These are phyloP conservation scores for Stegana nigrithorax DNA, from an alignment of 2,888 invertebrate genomes.

Conservation along the genomic window DNA sequence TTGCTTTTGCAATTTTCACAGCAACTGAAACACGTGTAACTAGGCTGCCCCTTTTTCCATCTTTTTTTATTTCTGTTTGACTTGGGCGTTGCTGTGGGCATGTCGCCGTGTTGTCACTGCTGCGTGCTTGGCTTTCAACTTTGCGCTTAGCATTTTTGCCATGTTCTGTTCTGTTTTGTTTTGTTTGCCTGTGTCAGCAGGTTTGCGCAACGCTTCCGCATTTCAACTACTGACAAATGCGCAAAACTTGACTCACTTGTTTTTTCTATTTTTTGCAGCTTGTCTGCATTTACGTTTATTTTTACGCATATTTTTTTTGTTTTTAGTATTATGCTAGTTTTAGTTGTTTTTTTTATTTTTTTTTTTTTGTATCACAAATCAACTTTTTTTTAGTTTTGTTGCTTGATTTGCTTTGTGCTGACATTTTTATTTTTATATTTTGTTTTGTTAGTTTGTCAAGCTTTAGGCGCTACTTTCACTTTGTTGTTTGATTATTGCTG, in stretches of 20 bases:
- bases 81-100: constrained; percentile 15
- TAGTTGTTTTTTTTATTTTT: background rate
- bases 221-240: no score
- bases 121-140: no score
- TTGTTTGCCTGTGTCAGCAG: background rate
- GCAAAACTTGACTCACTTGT: no score
- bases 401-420: no score
- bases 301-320: constrained; percentile 26
- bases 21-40: background rate
- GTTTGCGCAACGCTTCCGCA: background rate
- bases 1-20: background rate
- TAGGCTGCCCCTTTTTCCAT: background rate
- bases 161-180: constrained; percentile 41
- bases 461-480: constrained; percentile 5
- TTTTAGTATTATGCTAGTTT: background rate
- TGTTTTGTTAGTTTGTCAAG: background rate
- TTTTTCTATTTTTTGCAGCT: no score
- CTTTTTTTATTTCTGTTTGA: background rate
- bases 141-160: constrained; percentile 48
- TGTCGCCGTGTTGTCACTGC: no score
- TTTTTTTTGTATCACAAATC: background rate
- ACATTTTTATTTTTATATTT: no score
- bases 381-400: background rate
- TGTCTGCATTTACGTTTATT: no score
- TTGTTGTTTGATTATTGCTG: constrained; percentile 14